Conservation (phyloP, 2,113 vertebrate species). For the Hepsetus odoe region DNA sequence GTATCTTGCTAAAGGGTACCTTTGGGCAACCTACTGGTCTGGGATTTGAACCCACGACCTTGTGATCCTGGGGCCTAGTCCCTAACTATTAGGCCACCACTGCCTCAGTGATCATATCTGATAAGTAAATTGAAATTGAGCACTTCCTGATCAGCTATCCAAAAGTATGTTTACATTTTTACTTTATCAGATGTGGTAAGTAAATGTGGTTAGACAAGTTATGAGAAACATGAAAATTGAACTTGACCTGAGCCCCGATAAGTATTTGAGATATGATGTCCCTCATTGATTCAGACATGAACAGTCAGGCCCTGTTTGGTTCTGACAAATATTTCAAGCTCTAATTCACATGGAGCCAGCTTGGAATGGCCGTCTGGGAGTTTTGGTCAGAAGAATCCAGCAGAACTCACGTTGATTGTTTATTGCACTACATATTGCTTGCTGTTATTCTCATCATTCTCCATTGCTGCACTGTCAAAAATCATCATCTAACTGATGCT, state of each 20-base stretch:
- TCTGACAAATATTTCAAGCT: background rate
- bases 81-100: too few species aligned
- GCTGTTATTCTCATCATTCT: conserved; percentile 38
- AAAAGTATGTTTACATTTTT: background rate
- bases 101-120: too few species aligned
- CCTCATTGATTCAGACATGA: background rate
- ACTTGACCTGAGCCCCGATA: background rate
- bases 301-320: background rate
- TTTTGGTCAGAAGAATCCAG: conserved; percentile 17
- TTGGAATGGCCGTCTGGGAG: conserved; percentile 9
- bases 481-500: background rate
- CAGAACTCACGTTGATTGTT: background rate
- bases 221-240: too few species aligned
- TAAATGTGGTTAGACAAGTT: background rate
- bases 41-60: too few species aligned
- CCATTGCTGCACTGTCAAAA: background rate
- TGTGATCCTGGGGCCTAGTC: too few species aligned
- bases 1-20: too few species aligned
- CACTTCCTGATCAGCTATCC: background rate
- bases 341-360: background rate
- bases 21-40: too few species aligned
- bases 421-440: conserved; percentile 12
- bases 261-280: background rate
- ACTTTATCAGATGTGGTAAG: background rate
- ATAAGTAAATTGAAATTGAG: too few species aligned